A percentile compares a stretch with the other conserved stretches of the same genome.
These are phyloP conservation scores for Asbolus verrucosus DNA, from an alignment of 1,140 invertebrate genomes.

Conservation along the genomic window DNA sequence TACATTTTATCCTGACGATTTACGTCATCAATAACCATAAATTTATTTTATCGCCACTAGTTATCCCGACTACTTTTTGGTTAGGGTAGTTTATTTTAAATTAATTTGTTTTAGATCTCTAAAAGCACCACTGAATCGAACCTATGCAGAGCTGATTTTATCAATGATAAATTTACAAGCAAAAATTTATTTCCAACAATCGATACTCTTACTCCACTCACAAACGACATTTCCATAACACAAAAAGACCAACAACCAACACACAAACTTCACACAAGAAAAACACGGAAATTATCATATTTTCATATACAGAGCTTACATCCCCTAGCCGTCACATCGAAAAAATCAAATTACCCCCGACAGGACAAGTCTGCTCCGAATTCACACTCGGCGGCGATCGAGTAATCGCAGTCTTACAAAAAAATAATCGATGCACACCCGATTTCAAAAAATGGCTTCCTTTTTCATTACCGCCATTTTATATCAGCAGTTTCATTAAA, in stretches of 20 bases:
- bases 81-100: slow-evolving; percentile 36
- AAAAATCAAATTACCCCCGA: no score
- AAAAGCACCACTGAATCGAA: slow-evolving; percentile 35
- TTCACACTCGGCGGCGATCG: no score
- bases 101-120: slow-evolving; percentile 39
- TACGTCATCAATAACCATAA: slow-evolving; percentile 48
- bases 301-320: no score
- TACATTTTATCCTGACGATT: slow-evolving; percentile 51
- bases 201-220: slow-evolving; percentile 6
- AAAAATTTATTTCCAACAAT: slow-evolving; percentile 26
- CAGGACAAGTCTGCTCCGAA: no score
- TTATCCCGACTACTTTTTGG: slow-evolving; percentile 37
- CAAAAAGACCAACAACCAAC: slow-evolving; percentile 2
- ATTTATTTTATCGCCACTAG: slow-evolving; percentile 45
- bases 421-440: no score
- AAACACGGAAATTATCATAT: no score
- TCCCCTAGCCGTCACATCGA: no score
- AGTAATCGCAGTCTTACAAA: no score
- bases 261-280: no score
- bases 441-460: no score
- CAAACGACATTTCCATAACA: slow-evolving; percentile 22
- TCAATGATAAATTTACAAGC: slow-evolving; percentile 34
- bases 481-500: no score
- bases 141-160: slow-evolving; percentile 34
- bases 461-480: no score